phyloP scores from a whole-genome alignment of 2,888 invertebrate species.

The Oligia latruncula region DNA sequence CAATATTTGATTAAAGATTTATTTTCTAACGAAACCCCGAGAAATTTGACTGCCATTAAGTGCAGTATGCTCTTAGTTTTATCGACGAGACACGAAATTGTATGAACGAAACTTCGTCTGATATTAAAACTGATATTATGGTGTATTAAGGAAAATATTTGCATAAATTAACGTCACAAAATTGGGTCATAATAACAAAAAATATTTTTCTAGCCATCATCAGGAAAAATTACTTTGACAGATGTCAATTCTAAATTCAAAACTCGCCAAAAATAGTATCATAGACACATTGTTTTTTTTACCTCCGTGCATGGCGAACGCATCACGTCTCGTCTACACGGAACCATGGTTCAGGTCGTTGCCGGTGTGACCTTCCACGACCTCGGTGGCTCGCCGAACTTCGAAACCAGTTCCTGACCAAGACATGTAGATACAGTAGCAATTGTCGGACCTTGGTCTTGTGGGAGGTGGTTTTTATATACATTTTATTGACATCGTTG shows the following conservation, averaged over 20 bases:
- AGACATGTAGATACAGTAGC: conserved; percentile 41
- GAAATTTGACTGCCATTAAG: conserved; percentile 35
- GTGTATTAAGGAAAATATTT: background rate
- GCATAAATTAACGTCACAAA: background rate
- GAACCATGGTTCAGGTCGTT: conserved; percentile 69
- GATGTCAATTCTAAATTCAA: background rate
- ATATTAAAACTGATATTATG: background rate
- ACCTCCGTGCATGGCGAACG: conserved; percentile 10
- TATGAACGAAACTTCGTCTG: background rate
- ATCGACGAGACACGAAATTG: background rate
- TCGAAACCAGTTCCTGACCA: conserved; percentile 53
- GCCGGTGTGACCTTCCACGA: conserved; percentile 70
- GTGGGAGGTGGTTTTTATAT: conserved; percentile 12
- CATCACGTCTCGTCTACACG: conserved; percentile 53
- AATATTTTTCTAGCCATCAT: background rate
- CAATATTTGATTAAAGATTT: conserved; percentile 24
- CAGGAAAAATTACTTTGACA: background rate
- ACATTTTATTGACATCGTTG: background rate
- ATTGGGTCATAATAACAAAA: background rate
- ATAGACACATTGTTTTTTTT: conserved; percentile 5
- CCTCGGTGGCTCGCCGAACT: conserved; percentile 65
- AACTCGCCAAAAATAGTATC: background rate
- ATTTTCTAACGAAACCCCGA: conserved; percentile 14
- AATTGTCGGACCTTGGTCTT: conserved; percentile 20
- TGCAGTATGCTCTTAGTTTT: background rate